phyloP scores from a whole-genome alignment of 2,113 vertebrate species.

The Struthidea cinerea region DNA sequence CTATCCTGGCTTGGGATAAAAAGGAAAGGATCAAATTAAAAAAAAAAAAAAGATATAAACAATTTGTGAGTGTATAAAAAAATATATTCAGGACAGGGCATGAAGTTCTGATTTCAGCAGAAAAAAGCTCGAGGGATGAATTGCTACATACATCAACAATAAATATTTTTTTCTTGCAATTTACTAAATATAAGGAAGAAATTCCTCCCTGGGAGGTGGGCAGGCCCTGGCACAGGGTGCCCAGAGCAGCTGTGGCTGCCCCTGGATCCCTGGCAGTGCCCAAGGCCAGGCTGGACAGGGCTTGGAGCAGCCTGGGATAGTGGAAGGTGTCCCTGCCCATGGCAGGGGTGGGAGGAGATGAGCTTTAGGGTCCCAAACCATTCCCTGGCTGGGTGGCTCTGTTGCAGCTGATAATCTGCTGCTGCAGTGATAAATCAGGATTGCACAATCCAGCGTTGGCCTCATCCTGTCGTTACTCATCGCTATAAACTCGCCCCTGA shows the following conservation, averaged over 20 bases:
- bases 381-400: neutral
- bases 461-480: neutral
- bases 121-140: neutral
- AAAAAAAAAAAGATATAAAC: neutral
- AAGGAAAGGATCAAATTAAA: neutral
- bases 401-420: neutral
- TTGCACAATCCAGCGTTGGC: neutral
- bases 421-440: neutral
- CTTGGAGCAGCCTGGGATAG: fast-evolving
- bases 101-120: neutral
- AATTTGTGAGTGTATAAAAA: neutral
- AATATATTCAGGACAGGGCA: neutral
- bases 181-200: neutral
- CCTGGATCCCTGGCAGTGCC: neutral
- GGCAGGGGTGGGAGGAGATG: neutral
- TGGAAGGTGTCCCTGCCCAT: neutral
- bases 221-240: neutral
- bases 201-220: fast-evolving
- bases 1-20: neutral
- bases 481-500: neutral
- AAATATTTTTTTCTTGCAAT: neutral
- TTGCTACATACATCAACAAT: neutral
- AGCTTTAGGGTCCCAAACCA: neutral
- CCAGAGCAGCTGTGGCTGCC: neutral
- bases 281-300: neutral